Evolutionary conservation across 2,113 vertebrate species (phyloP).

Genomic region (Dasyornis broadbenti): DNA sequence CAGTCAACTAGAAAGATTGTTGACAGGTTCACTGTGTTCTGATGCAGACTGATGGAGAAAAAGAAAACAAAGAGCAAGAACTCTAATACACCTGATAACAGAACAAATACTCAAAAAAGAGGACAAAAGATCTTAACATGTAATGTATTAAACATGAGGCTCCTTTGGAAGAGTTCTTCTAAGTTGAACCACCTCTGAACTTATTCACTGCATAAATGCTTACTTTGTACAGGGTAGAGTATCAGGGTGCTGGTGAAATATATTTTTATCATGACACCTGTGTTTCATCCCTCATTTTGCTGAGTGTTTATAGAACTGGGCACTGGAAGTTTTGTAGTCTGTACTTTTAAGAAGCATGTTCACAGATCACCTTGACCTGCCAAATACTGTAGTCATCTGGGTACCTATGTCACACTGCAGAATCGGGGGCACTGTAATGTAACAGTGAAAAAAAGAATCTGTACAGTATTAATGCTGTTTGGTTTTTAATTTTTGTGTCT

Average conservation of each 20-base stretch:
- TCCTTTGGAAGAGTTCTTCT: not conserved
- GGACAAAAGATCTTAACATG: not conserved
- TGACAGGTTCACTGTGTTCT: not conserved
- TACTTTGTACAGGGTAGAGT: not conserved
- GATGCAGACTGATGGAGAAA: not conserved
- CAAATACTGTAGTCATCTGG: not conserved
- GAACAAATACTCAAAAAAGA: not conserved
- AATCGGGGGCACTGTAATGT: not conserved
- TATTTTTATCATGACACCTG: not conserved
- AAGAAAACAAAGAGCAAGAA: not conserved
- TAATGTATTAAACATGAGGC: not conserved
- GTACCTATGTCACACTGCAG: not conserved
- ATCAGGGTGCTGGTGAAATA: not conserved
- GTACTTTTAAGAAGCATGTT: not conserved
- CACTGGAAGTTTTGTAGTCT: not conserved
- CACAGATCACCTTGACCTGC: not conserved
- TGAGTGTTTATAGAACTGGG: not conserved
- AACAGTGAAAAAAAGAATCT: not conserved
- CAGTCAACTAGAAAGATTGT: not conserved
- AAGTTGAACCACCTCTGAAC: not conserved
- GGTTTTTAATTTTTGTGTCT: not conserved
- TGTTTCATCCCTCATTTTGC: not conserved
- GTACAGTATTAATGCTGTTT: not conserved
- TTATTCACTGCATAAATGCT: not conserved
- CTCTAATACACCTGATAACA: not conserved